Evolutionary conservation across 2,888 invertebrate genomes (phyloP), one percentile per base, ranked within the genome.

Genomic region (Dynastes tityus): DNA sequence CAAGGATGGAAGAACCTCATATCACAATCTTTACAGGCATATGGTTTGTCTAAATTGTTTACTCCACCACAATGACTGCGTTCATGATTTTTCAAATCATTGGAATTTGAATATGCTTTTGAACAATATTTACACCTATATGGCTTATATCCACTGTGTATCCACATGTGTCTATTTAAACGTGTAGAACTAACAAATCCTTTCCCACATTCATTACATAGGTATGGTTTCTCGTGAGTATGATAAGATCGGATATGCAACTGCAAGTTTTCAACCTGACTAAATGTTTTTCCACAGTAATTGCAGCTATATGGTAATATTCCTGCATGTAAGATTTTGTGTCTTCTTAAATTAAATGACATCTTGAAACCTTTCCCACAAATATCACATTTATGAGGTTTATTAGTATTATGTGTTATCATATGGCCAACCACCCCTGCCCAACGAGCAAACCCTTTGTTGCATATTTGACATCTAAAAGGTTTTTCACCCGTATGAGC

Each of bases 401-500:
- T 87, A 40, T 83, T 82, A 16, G 85, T 81, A 76, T 86, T 85
- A 77, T 88, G 88, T 2, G 86, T 87, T 77, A 84, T 85, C 87
- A 88, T 87, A 76, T 88, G 88, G 0, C 86, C 86, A 1, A 86
- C 85, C 13, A 88, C 87, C 2, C 87, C 88, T 1, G 88, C 87
- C 87, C 87, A 88, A 63, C 88, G 82, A 0, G 86, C 84, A 80
- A 88, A 88, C 5, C 88, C 88, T 81, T 88, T 88, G 79, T 84
- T 83, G 80, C 88, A 88, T 55, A 87, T 82, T 70, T 86, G 85
- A 79, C 88, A 88, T 81, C 87, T 87, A 80, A 87, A 88, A 0
- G 88, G 88, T 32, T 87, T 82, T 83, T 89, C 88, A 13, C 88
- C 89, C 22, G 89, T 90, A 90, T 92, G 92, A 81, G 92, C 92